Evolutionary conservation across 1,140 invertebrate species (phyloP).

Genomic region (Leptinotarsa lineolata): DNA sequence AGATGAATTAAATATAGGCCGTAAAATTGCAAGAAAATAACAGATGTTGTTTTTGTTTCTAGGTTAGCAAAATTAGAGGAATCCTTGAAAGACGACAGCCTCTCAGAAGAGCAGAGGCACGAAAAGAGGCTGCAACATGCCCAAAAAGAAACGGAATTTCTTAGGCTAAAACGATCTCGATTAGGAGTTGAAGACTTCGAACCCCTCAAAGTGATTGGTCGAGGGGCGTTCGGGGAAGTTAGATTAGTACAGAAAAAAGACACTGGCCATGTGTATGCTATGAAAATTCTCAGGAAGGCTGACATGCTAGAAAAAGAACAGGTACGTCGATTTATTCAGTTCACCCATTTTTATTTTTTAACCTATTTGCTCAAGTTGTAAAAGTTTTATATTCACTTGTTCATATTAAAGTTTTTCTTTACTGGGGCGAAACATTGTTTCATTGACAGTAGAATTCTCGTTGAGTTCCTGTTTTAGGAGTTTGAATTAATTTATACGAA

Average conservation of each 20-base stretch:
- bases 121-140: constrained; percentile 94
- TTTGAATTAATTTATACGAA: too few relatives aligned
- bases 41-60: constrained; percentile 32
- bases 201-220: constrained; percentile 94
- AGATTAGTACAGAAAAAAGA: constrained; percentile 99
- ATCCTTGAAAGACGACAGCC: constrained; percentile 89
- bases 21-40: too few relatives aligned
- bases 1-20: too few relatives aligned
- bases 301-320: constrained; percentile 99
- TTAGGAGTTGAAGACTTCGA: constrained; percentile 98
- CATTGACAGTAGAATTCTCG: too few relatives aligned
- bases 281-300: constrained; percentile 98
- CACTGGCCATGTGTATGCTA: constrained; percentile 99
- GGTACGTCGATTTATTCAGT: constrained; percentile 34
- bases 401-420: too few relatives aligned
- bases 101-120: constrained; percentile 82
- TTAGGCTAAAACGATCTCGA: constrained; percentile 92
- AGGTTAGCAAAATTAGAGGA: constrained; percentile 92
- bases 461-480: too few relatives aligned
- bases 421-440: too few relatives aligned
- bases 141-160: constrained; percentile 97
- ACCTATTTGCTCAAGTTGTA: too few relatives aligned
- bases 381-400: too few relatives aligned
- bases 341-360: too few relatives aligned
- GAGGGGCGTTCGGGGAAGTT: constrained; percentile 98